Evolutionary conservation across 2,888 invertebrate genomes (phyloP).

Genomic region (Hydriomena furcata): DNA sequence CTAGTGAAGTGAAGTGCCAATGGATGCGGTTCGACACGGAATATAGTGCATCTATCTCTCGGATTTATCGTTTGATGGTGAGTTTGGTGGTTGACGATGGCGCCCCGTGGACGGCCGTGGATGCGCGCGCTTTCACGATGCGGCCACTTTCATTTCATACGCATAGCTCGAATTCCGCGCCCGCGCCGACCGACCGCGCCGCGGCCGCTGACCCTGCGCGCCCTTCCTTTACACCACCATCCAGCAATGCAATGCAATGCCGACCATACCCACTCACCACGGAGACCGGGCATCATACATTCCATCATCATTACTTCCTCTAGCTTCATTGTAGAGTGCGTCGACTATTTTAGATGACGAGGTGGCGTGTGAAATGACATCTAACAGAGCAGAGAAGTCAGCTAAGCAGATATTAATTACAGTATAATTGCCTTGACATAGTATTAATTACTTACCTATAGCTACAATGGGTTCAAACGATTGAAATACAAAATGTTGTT

Average conservation of each 20-base stretch:
- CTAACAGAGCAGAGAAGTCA: neutral
- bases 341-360: conserved; percentile 8
- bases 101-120: conserved; percentile 58
- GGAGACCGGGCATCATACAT: conserved; percentile 12
- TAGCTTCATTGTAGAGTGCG: conserved; percentile 1
- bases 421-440: conserved; percentile 6
- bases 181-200: conserved; percentile 71
- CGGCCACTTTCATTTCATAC: conserved; percentile 83
- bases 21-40: conserved; percentile 75
- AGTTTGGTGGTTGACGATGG: conserved; percentile 57
- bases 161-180: conserved; percentile 81
- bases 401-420: conserved; percentile 1
- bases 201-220: conserved; percentile 84
- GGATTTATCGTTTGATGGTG: conserved; percentile 81
- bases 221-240: conserved; percentile 70
- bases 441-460: neutral
- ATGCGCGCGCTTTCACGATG: conserved; percentile 82
- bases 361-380: conserved; percentile 8
- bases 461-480: neutral
- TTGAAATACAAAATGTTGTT: no score
- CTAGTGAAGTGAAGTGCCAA: conserved; percentile 78
- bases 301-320: conserved; percentile 4
- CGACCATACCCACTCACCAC: conserved; percentile 37
- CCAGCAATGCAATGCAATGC: conserved; percentile 42
- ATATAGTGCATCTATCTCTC: conserved; percentile 65